Evolutionary conservation across 2,888 invertebrate species (phyloP), one percentile per base, ranked within the genome.

Genomic region (Toxonevra muliebris): DNA sequence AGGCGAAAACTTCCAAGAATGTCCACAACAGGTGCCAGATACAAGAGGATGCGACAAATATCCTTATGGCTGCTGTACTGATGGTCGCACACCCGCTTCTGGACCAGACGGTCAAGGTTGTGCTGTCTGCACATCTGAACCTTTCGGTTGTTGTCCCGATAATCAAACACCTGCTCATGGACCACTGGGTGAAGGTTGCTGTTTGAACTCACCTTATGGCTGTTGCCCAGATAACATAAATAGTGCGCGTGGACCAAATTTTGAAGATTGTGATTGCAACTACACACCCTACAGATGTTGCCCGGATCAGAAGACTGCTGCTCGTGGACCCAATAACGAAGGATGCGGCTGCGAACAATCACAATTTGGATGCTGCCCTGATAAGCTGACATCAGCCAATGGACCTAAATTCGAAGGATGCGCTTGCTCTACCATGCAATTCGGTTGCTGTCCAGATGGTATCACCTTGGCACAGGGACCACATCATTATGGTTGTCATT

Each of bases 211-310:
- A 2, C 86, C 88, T 4, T 92, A 88, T 80, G 95, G 96, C n/a
- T 98, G 97, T 84, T 98, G 97, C 77, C 93, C 93, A 0, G 97
- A 98, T 80, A 93, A 95, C 79, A 90, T 92, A 76, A 89, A 90
- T 54, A 88, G 92, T 1, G 96, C 97, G 7, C 88, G 90, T 71
- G 97, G 97, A 71, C 91, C 93, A 0, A 88, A 91, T 78, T 85
- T 88, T 43, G 90, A 92, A 86, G 93, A 93, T 17, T 96, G 96
- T 77, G 91, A 90, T 13, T 97, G 97, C 78, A 88, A 90, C 71
- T 88, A 89, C 73, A 88, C 93, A 0, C 89, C 88, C 17, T 93
- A 90, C 77, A 92, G 95, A 0, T 97, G 97, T 82, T 97, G 97
- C 78, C 93, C 94, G 0, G 95, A 96, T 85, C 92, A 93, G 69